Base-by-base conservation (phyloP, 2,888 invertebrate genomes). In the Sycophila texana region DNA sequence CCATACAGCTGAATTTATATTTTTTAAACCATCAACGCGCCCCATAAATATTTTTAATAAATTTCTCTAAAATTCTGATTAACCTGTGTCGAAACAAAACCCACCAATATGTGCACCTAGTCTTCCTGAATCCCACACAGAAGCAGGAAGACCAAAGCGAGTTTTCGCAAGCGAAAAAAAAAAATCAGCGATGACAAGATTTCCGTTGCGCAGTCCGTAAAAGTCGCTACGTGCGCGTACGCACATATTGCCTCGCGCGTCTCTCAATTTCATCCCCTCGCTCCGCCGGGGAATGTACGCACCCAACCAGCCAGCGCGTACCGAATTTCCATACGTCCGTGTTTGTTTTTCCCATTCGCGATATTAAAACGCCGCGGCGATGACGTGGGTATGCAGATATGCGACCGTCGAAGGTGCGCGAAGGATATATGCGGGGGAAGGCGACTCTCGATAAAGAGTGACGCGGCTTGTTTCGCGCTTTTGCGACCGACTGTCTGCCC, bases 281-380 rank as follows among this genome's bases (percentile, higher is more conserved):
- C 39, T 39, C 53, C 53, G 16, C n/a, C n/a, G 16, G 16, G 16
- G 53, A 14, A n/a, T 53, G n/a, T 53, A n/a, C 53, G 14, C 53
- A 16, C 53, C 16, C 16, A 4, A 13, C 2, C n/a, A 53, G 14
- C 51, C 14, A 2, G 14, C 53, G 14, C 16, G n/a, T 14, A 14
- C 78, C 67, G 67, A 82, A 82, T 82, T 82, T 81, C 68, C 77
- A 79, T 79, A 77, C 63, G 74, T 63, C 65, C 70, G 58, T 79
- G 79, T 82, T 82, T 79, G 75, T 82, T 79, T 81, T 79, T 70
- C 60, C 63, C 81, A 82, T 81, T 79, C 67, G 67, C 81, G 66
- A 82, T 82, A 82, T 82, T 82, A 81, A 82, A 82, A 79, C 61
- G 75, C 60, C 10, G 39, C 10, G 39, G 39, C 39, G 39, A 39